These are phyloP conservation scores for Sesamia inferens DNA, from an alignment of 2,888 invertebrate genomes.

Conservation along the genomic window DNA sequence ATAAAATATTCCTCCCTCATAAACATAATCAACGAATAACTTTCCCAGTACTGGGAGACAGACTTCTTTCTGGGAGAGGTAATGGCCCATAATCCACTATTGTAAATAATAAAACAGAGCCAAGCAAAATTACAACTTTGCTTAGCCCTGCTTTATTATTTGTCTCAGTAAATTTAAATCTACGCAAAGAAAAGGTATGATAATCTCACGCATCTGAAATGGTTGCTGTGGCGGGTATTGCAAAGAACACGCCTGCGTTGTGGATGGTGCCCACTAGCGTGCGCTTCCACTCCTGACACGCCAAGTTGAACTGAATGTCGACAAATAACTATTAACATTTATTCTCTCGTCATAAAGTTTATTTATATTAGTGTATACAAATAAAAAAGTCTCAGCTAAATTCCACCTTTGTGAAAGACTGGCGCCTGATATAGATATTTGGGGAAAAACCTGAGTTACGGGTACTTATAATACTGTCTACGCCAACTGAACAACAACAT, in stretches of 20 bases:
- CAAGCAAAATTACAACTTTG: neutral
- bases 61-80: neutral
- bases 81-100: neutral
- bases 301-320: conserved; percentile 77
- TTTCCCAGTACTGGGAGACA: neutral
- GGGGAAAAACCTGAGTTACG: no score
- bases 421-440: no score
- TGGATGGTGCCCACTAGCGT: conserved; percentile 89
- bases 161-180: neutral
- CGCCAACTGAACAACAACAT: neutral
- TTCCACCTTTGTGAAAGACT: no score
- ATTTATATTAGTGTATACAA: no score
- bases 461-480: neutral
- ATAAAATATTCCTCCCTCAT: neutral
- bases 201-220: conserved; percentile 84
- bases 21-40: neutral
- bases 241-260: conserved; percentile 88
- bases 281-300: conserved; percentile 87
- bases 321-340: no score
- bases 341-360: no score
- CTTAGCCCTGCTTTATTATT: neutral
- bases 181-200: neutral
- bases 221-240: conserved; percentile 87
- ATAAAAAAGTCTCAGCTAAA: no score
- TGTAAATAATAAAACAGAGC: neutral